Percentiles rank a stretch among this genome's conserved stretches.
Conservation (phyloP, 1,140 invertebrate genomes). For the Cephus cinctus region DNA sequence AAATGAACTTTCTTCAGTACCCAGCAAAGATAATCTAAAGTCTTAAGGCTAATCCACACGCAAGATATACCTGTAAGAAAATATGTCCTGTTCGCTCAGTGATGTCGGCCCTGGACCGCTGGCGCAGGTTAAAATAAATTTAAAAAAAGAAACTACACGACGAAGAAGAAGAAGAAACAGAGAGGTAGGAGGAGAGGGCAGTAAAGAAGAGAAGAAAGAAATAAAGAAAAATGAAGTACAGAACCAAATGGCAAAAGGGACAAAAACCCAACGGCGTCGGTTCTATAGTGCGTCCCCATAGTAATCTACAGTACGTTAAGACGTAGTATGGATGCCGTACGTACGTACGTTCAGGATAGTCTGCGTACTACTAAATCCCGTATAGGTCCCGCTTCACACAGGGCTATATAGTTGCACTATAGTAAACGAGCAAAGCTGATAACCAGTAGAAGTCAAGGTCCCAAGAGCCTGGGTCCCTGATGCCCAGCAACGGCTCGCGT, state of each 20-base stretch:
- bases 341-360: constrained; percentile 17
- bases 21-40: too few relatives aligned
- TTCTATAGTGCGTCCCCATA: constrained; percentile 8
- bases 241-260: constrained; percentile 22
- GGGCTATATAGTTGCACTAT: too few relatives aligned
- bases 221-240: constrained; percentile 4
- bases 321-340: constrained; percentile 13
- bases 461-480: constrained; percentile 4
- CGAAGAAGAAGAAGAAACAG: constrained; percentile 13
- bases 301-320: constrained; percentile 16
- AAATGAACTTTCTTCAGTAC: too few relatives aligned
- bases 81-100: too few relatives aligned
- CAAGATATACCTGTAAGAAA: too few relatives aligned
- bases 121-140: neutral
- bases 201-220: constrained; percentile 2
- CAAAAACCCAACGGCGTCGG: constrained; percentile 17
- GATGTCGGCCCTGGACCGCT: neutral
- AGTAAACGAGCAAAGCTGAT: constrained; percentile 8
- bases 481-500: neutral
- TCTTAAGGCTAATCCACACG: constrained; percentile 10
- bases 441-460: constrained; percentile 23
- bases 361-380: constrained; percentile 11
- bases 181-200: constrained; percentile 1
- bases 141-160: constrained; percentile 8
- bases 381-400: too few relatives aligned